phyloP scores from a whole-genome alignment of 2,888 invertebrate species.

The Nasonia oneida region DNA sequence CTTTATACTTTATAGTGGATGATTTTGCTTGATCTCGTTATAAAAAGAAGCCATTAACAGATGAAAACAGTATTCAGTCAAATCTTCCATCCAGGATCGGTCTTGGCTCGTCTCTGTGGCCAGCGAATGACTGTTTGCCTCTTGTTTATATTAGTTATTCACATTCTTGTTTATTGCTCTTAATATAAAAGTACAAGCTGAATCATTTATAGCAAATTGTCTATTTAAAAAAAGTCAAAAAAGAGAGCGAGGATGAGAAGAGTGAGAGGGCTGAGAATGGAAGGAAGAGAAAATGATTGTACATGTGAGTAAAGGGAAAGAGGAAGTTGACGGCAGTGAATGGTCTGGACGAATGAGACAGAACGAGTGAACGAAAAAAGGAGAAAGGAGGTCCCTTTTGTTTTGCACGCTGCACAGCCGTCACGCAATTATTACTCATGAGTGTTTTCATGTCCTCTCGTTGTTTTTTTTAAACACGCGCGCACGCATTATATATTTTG shows the following conservation, averaged over 20 bases:
- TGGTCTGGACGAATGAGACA: not conserved
- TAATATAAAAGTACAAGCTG: not conserved
- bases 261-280: not conserved
- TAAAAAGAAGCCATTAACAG: not conserved
- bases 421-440: conserved; percentile 75
- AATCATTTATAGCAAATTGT: not conserved
- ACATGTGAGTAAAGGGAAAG: not conserved
- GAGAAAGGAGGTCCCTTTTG: conserved; percentile 68
- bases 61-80: conserved; percentile 32
- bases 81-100: conserved; percentile 35
- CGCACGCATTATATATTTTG: conserved; percentile 71
- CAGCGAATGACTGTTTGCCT: conserved; percentile 63
- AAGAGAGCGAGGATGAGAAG: conserved; percentile 12
- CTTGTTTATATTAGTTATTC: conserved; percentile 46
- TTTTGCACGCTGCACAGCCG: conserved; percentile 78
- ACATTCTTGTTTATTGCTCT: conserved; percentile 36
- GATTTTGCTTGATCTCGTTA: not conserved
- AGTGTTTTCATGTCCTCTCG: conserved; percentile 77
- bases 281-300: conserved; percentile 21
- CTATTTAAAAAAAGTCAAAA: not conserved
- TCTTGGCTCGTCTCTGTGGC: conserved; percentile 61
- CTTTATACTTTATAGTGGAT: not conserved
- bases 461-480: conserved; percentile 66
- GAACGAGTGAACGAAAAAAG: conserved; percentile 23
- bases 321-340: conserved; percentile 26